Evolutionary conservation across 1,140 invertebrate genomes (phyloP), one percentile per base, ranked within the genome.

Genomic region (Oryctes rhinoceros): DNA sequence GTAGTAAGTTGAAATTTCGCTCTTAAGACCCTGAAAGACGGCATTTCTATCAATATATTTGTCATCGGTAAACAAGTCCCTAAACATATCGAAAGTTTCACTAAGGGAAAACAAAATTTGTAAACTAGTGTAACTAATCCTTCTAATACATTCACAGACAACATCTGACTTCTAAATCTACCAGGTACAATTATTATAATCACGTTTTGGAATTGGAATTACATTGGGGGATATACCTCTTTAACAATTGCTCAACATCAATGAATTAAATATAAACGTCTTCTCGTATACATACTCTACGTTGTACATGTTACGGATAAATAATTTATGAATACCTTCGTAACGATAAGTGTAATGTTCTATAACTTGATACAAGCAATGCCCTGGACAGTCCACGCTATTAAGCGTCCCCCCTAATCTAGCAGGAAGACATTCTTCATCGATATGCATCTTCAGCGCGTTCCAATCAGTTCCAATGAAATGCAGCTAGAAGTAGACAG

Each of bases 381-480:
- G 82, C 10, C 90, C 89, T 47, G 89, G 88, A 20, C 89, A 89
- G 30, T 89, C 83, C 20, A 90, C 88, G 81, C 90, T 85, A 6
- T 89, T 87, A 37, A 91, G 84, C 4, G 90, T 90, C 3, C 96
- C 96, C 0, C 94, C 95, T 71, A 93, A 93, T 81, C 90, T 90
- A 1, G 87, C 87, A 0, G 95, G 94, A 59, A 96, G 86, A 48
- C 89, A 89, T 65, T 92, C 91, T 1, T 90, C 87, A 47, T 91
- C 90, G 53, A 96, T 90, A 79, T 92, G 89, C 37, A 90, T 86
- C 75, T 91, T 90, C 15, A 97, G 87, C 0, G 91, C 89, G 35
- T 91, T 90, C 67, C 90, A 87, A 82, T 96, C 92, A 13, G 90
- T 92, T 4, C 95, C 95, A 86, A 96, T 94, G 86, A 96, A 94